These are phyloP conservation scores for Epizoanthus scotinus DNA, from an alignment of 92 coral and sea anemone species.

Conservation along the genomic window DNA sequence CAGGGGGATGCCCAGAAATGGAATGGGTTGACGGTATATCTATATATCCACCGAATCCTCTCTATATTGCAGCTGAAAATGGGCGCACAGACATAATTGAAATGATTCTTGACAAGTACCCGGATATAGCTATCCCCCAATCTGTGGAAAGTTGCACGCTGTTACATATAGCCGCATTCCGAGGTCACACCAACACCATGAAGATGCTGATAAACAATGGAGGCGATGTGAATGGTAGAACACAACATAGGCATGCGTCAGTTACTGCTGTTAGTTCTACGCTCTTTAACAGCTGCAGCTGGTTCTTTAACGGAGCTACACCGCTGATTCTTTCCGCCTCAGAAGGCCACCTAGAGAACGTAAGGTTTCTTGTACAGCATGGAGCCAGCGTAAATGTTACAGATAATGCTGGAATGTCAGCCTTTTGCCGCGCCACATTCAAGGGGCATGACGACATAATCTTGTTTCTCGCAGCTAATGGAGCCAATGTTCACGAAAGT, in stretches of 20 bases:
- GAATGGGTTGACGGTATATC: too few relatives aligned
- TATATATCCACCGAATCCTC: too few relatives aligned
- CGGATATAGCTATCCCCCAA: too few relatives aligned
- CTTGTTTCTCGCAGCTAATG: too few relatives aligned
- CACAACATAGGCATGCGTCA: constrained; percentile 24
- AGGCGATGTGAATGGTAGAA: constrained; percentile 61
- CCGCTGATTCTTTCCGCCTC: constrained; percentile 62
- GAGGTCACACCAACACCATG: constrained; percentile 61
- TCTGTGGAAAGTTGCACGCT: constrained; percentile 55
- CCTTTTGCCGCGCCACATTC: constrained; percentile 62
- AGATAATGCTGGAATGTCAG: constrained; percentile 66
- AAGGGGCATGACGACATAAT: too few relatives aligned
- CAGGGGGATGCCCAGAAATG: too few relatives aligned
- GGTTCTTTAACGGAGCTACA: constrained; percentile 53
- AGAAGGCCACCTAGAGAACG: constrained; percentile 62
- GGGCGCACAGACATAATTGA: too few relatives aligned
- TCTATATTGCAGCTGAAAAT: too few relatives aligned
- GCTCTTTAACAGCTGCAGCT: too few relatives aligned
- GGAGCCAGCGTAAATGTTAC: constrained; percentile 60
- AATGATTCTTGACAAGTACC: too few relatives aligned
- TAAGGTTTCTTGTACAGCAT: constrained; percentile 46
- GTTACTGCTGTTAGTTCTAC: too few relatives aligned
- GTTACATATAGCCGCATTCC: constrained; percentile 57
- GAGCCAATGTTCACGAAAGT: too few relatives aligned
- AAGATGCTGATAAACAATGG: constrained; percentile 59